Evolutionary conservation across 2,888 invertebrate species (phyloP).

Genomic region (Cylloceria caligata): DNA sequence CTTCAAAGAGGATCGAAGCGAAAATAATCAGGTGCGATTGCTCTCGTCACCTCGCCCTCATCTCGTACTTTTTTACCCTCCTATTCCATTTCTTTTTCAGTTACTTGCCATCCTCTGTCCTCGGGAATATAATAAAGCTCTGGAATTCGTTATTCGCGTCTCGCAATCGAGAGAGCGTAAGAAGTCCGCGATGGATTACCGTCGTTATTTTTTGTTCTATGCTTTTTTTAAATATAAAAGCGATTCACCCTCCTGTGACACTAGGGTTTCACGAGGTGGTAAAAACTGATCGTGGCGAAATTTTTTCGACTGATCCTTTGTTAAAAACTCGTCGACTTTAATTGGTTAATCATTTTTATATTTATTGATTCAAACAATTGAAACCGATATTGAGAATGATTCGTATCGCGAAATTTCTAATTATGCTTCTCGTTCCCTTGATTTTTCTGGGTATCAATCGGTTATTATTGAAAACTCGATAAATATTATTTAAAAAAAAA

Average conservation of each 20-base stretch:
- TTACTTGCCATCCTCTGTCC: conserved; percentile 1
- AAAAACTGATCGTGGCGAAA: neutral
- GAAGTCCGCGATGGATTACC: neutral
- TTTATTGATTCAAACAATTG: no score
- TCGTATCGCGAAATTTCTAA: no score
- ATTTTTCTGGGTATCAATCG: no score
- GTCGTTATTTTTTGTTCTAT: conserved; percentile 1
- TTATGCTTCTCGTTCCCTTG: no score
- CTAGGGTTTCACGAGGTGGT: neutral
- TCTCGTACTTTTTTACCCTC: neutral
- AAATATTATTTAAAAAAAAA: no score
- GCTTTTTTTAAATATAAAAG: conserved; percentile 30
- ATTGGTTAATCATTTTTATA: neutral
- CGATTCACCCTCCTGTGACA: neutral
- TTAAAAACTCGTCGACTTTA: neutral
- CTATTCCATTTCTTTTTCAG: neutral
- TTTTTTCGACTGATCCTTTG: no score
- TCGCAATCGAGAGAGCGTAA: conserved; percentile 19
- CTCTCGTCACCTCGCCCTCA: conserved; percentile 49
- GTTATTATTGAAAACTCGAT: no score
- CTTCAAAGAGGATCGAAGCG: conserved; percentile 25
- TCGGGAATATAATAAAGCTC: conserved; percentile 44
- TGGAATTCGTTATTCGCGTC: conserved; percentile 62
- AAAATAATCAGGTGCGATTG: conserved; percentile 59
- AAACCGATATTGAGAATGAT: no score